A percentile compares a stretch with the other conserved stretches of the same genome.
phyloP scores from a whole-genome alignment of 2,797 vertebrate species.

The Acanthopagrus latus region DNA sequence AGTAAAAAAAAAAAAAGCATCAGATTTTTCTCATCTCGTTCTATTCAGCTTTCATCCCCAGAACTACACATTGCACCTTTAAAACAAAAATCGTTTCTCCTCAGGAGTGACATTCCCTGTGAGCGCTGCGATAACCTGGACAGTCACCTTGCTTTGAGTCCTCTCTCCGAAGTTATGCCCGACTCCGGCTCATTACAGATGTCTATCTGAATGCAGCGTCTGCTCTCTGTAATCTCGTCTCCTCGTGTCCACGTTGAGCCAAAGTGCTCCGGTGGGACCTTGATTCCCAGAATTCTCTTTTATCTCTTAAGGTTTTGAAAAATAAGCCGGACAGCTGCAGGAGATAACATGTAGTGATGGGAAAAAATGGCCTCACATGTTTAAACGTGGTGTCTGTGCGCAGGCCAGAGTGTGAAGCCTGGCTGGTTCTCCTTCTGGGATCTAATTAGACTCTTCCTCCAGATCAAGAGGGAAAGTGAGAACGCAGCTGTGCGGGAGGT shows the following conservation, averaged over 20 bases:
- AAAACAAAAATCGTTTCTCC: not conserved
- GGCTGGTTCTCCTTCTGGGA: conserved; percentile 9
- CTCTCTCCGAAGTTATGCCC: conserved; percentile 37
- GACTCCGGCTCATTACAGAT: conserved; percentile 42
- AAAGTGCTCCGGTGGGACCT: conserved; percentile 47
- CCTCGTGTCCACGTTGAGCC: conserved; percentile 33
- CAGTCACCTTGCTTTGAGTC: conserved; percentile 40
- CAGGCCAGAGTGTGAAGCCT: conserved; percentile 4
- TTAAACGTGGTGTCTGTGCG: conserved; percentile 28
- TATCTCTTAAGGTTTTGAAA: conserved; percentile 54
- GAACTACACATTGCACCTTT: too few relatives aligned
- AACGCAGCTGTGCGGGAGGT: not conserved
- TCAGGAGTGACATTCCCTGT: not conserved
- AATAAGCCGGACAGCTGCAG: conserved; percentile 23
- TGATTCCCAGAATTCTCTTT: conserved; percentile 73
- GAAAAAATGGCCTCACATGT: conserved; percentile 46
- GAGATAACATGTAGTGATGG: conserved; percentile 34
- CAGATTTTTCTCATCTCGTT: too few relatives aligned
- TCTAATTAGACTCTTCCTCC: conserved; percentile 15
- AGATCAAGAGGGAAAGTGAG: not conserved
- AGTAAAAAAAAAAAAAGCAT: too few relatives aligned
- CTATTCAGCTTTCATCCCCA: too few relatives aligned
- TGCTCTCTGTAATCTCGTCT: conserved; percentile 69
- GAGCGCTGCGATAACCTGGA: not conserved
- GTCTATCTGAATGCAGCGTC: conserved; percentile 53